Base-by-base conservation (phyloP, 2,888 invertebrate species). In the Minunthozetes semirufus region DNA sequence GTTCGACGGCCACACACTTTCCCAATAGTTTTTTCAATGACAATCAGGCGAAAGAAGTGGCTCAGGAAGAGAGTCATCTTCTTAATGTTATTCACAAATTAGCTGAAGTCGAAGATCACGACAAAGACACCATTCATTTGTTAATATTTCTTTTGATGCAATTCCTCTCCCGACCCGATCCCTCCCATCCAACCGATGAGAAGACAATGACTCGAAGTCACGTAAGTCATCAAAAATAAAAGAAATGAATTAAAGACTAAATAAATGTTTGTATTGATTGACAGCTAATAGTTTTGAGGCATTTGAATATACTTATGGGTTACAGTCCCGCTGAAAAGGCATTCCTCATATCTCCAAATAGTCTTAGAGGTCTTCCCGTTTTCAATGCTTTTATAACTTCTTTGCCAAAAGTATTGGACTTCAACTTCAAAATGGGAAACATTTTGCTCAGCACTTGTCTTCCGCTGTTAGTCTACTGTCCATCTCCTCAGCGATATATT, bases 311-410 rank as follows among this genome's bases (percentile, higher is more conserved):
- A 27, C 85, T 98, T 15, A 86, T 99, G 27, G 98, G 98, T 0
- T 98, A 94, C 84, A 95, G 93, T 83, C 90, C 90, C 79, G 88
- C 88, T 72, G 97, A 98, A 81, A 91, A 91, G 81, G 89, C 89
- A 53, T 94, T 98, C 82, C 93, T 93, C 81, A 88, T 95, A n/a
- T 88, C 93, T 6, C 94, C 98, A 0, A 88, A 89, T 74, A 88
- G 90, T 76, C 84, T 98, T 72, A 87, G 94, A 92, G 92, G 82
- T 79, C 95, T 96, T 0, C 91, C 97, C 0, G 93, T 95, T 1
- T 97, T 97, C 85, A 96, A 95, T 84, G 94, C 94, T 0, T 98
- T 97, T 82, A 86, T 99, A 82, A 89, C 93, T 42, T 95, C 94
- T 81, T 84, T 98, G 77, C 94, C 97, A 0, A 94, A 80, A 80